Conservation (phyloP, 2,888 invertebrate species). For the Clunio marinus region DNA sequence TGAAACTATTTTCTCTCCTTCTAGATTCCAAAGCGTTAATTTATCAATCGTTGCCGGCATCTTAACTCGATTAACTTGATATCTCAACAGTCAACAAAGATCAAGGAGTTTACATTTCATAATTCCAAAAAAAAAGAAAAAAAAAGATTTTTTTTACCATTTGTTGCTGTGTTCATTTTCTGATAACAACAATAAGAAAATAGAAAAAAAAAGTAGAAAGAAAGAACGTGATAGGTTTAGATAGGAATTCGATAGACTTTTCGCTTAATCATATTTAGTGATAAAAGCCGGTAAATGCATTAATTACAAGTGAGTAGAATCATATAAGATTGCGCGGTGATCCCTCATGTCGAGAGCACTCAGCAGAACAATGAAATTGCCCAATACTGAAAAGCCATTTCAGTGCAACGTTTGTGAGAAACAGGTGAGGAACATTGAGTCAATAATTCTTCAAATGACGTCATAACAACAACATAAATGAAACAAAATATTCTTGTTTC, state of each 20-base stretch:
- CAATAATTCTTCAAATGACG: not conserved
- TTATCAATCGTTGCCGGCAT: not conserved
- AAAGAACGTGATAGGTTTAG: too few relatives aligned
- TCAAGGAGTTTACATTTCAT: too few relatives aligned
- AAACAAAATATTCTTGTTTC: not conserved
- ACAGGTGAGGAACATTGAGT: constrained; percentile 40
- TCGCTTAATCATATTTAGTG: not conserved
- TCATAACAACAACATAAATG: not conserved
- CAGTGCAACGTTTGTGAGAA: constrained; percentile 52
- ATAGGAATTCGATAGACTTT: not conserved
- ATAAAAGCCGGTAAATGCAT: constrained; percentile 29
- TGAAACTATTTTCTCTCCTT: not conserved
- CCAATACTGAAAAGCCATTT: constrained; percentile 49
- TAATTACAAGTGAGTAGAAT: not conserved
- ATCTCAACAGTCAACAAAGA: too few relatives aligned
- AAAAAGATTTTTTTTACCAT: too few relatives aligned
- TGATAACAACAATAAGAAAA: too few relatives aligned
- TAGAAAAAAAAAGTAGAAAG: too few relatives aligned
- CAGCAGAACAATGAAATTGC: constrained; percentile 39
- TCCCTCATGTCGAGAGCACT: constrained; percentile 39
- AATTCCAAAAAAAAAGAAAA: too few relatives aligned
- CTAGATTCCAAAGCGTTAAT: not conserved
- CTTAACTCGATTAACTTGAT: too few relatives aligned
- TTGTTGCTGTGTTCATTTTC: too few relatives aligned
- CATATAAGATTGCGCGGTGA: not conserved